phyloP scores from a whole-genome alignment of 1,140 invertebrate genomes.

The Diorhabda carinulata region DNA sequence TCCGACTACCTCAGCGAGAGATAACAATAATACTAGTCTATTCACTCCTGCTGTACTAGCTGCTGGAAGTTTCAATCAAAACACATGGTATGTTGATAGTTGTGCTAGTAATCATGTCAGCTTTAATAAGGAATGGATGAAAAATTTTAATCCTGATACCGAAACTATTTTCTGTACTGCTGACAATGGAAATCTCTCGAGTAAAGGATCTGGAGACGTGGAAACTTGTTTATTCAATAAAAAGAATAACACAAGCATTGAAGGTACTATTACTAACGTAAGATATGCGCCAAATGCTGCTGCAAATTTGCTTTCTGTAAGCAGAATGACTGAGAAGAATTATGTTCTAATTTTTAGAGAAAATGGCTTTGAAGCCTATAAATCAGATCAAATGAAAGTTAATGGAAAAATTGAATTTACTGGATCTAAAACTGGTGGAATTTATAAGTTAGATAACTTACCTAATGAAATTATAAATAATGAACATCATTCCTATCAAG shows the following conservation, averaged over 20 bases:
- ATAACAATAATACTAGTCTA: constrained; percentile 5
- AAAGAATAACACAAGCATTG: neutral
- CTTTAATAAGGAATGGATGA: constrained; percentile 23
- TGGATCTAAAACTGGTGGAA: constrained; percentile 22
- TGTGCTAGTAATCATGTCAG: constrained; percentile 37
- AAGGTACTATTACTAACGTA: constrained; percentile 14
- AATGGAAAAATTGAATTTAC: too few relatives aligned
- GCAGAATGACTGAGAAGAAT: too few relatives aligned
- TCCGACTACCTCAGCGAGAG: neutral
- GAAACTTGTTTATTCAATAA: neutral
- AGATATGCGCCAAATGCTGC: constrained; percentile 20
- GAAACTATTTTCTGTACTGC: too few relatives aligned
- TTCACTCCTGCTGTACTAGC: constrained; percentile 21
- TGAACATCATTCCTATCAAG: constrained; percentile 5
- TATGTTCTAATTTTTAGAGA: too few relatives aligned
- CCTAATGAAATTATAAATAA: too few relatives aligned
- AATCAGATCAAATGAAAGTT: too few relatives aligned
- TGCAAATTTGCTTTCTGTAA: too few relatives aligned
- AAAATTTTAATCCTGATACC: too few relatives aligned
- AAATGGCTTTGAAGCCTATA: too few relatives aligned
- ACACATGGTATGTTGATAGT: constrained; percentile 37
- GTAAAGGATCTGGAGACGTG: too few relatives aligned
- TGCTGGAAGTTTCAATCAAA: constrained; percentile 25
- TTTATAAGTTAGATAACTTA: constrained; percentile 34
- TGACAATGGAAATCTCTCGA: too few relatives aligned